Percentiles rank a stretch among this genome's conserved stretches.
phyloP scores from a whole-genome alignment of 1,140 invertebrate genomes.

The Drosophila kanapiae region DNA sequence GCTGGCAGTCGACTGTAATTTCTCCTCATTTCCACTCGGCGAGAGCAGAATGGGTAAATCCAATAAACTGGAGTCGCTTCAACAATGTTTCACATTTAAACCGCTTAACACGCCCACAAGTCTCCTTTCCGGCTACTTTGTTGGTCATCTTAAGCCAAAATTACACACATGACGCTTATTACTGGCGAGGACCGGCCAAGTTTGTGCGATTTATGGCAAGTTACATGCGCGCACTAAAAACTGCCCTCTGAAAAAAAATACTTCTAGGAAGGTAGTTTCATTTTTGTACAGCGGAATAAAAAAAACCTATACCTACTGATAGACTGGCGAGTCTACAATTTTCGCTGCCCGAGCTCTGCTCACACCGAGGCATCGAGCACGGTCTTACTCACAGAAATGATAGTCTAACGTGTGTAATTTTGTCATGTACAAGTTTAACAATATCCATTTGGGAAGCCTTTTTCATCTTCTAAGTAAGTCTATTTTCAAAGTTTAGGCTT shows the following conservation, averaged over 20 bases:
- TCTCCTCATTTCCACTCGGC: conserved; percentile 2
- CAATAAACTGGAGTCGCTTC: conserved; percentile 29
- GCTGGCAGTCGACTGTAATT: conserved; percentile 9
- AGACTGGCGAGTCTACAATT: too few species aligned
- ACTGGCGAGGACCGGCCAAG: neutral
- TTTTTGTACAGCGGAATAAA: too few species aligned
- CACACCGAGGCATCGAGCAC: too few species aligned
- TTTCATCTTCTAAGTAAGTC: too few species aligned
- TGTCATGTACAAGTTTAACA: too few species aligned
- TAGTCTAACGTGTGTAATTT: too few species aligned
- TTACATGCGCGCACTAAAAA: conserved; percentile 24
- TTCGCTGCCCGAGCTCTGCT: too few species aligned
- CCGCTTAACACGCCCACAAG: conserved; percentile 40
- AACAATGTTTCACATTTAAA: conserved; percentile 57
- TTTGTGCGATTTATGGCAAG: conserved; percentile 37
- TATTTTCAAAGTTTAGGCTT: too few species aligned
- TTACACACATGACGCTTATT: conserved; percentile 55
- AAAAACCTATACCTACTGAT: too few species aligned
- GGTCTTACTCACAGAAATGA: too few species aligned
- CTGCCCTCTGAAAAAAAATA: neutral
- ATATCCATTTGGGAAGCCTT: too few species aligned
- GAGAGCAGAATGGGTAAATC: conserved; percentile 14
- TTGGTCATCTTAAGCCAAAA: conserved; percentile 52
- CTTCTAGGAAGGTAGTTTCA: neutral
- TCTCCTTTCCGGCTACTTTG: conserved; percentile 30